These are phyloP conservation scores for Eristalis arbustorum DNA, from an alignment of 2,888 invertebrate genomes.

Conservation along the genomic window DNA sequence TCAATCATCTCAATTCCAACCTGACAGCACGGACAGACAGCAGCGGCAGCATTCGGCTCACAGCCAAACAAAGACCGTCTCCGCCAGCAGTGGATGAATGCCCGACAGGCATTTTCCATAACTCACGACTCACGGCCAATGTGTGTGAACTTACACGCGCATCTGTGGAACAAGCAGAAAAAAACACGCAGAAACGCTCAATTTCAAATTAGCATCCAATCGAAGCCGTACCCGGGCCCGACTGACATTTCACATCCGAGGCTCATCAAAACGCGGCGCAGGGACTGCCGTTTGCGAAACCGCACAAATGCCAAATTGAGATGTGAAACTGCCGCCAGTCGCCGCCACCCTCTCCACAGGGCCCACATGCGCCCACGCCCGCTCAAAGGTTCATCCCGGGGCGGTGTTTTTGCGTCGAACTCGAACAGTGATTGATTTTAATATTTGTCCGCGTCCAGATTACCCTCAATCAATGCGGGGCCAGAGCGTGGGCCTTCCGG, in stretches of 20 bases:
- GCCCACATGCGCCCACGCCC: background rate
- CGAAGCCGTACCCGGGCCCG: background rate
- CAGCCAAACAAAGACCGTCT: background rate
- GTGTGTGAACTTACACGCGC: slow-evolving; percentile 57
- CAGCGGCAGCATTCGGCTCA: background rate
- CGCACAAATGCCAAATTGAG: slow-evolving; percentile 15
- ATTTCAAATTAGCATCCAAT: slow-evolving; percentile 59
- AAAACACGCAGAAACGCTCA: slow-evolving; percentile 31
- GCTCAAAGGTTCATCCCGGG: background rate
- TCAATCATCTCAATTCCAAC: slow-evolving; percentile 38
- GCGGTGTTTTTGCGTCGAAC: background rate
- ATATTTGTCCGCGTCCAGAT: slow-evolving; percentile 62
- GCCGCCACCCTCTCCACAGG: background rate
- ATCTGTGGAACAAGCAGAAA: slow-evolving; percentile 36
- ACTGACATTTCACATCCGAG: slow-evolving; percentile 36
- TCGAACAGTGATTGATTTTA: slow-evolving; percentile 60
- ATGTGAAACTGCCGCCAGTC: background rate
- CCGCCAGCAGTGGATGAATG: background rate
- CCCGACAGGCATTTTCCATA: slow-evolving; percentile 51
- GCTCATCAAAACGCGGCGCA: background rate
- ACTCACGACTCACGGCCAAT: slow-evolving; percentile 30
- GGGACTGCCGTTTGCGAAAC: slow-evolving; percentile 60
- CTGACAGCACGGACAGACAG: slow-evolving; percentile 2
- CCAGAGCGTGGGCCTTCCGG: background rate
- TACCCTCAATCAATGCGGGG: slow-evolving; percentile 60